These are phyloP conservation scores for Diorhabda carinulata DNA, from an alignment of 1,140 invertebrate genomes.

Conservation along the genomic window DNA sequence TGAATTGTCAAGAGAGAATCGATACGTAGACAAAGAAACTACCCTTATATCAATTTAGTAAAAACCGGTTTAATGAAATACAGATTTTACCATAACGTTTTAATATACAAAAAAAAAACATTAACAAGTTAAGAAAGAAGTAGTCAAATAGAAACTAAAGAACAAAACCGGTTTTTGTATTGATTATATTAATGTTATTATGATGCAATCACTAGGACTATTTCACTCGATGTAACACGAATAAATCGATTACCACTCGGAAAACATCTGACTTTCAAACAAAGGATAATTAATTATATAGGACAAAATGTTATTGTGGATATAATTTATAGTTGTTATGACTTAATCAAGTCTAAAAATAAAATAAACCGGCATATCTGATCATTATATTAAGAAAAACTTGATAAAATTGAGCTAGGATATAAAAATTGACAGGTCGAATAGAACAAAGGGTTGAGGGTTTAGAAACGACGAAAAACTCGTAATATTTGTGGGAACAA, in stretches of 20 bases:
- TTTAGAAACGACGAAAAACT: background rate
- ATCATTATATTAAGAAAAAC: too few relatives aligned
- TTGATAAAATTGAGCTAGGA: background rate
- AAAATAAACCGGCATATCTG: too few relatives aligned
- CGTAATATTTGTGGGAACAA: too few relatives aligned
- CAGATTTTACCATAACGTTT: too few relatives aligned
- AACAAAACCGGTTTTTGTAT: background rate
- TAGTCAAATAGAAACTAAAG: background rate
- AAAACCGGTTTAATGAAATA: too few relatives aligned
- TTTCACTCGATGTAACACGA: background rate
- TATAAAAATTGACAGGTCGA: background rate
- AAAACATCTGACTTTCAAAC: constrained; percentile 1
- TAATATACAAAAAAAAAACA: too few relatives aligned
- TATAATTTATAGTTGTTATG: background rate
- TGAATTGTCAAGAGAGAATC: too few relatives aligned
- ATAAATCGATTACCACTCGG: background rate
- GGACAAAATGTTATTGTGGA: background rate
- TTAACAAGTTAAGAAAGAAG: too few relatives aligned
- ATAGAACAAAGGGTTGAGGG: background rate
- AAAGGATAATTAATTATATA: background rate
- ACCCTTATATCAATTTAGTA: too few relatives aligned
- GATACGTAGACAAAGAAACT: too few relatives aligned
- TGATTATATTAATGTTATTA: background rate
- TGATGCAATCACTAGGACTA: background rate
- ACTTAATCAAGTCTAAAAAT: too few relatives aligned